Percentiles rank a stretch among this genome's conserved stretches.
These are phyloP conservation scores for Bombus affinis DNA, from an alignment of 1,140 invertebrate genomes.

Conservation along the genomic window DNA sequence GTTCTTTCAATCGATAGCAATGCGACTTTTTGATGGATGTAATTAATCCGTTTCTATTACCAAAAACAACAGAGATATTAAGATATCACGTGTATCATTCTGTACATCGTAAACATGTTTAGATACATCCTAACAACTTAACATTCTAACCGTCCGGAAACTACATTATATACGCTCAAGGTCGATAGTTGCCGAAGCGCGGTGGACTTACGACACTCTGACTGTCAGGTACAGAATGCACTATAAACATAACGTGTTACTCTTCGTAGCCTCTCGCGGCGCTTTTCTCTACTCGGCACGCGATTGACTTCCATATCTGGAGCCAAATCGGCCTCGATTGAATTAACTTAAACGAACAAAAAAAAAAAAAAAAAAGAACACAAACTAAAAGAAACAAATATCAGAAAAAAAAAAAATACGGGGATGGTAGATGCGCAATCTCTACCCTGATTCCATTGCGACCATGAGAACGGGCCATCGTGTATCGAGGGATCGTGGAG, in stretches of 20 bases:
- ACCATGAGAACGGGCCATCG: background rate
- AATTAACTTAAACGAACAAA: constrained; percentile 18
- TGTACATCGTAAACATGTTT: background rate
- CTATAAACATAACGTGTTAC: constrained; percentile 49
- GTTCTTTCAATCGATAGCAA: background rate
- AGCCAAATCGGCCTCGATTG: constrained; percentile 1
- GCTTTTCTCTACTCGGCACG: constrained; percentile 24
- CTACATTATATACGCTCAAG: background rate
- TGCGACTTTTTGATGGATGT: background rate
- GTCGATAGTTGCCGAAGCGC: constrained; percentile 36
- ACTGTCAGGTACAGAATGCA: constrained; percentile 56
- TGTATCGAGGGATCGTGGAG: constrained; percentile 12
- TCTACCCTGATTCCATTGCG: background rate
- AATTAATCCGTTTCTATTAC: background rate
- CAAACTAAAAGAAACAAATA: background rate
- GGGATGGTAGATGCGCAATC: constrained; percentile 20
- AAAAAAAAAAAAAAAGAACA: background rate
- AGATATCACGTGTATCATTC: background rate
- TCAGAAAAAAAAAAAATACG: background rate
- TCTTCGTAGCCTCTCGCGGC: constrained; percentile 64
- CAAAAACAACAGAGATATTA: background rate
- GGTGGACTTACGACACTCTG: constrained; percentile 45
- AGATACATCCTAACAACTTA: background rate
- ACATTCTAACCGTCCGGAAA: background rate
- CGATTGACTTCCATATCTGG: background rate